Conservation (phyloP, 2,797 vertebrate genomes). For the Halcyon smyrnensis region DNA sequence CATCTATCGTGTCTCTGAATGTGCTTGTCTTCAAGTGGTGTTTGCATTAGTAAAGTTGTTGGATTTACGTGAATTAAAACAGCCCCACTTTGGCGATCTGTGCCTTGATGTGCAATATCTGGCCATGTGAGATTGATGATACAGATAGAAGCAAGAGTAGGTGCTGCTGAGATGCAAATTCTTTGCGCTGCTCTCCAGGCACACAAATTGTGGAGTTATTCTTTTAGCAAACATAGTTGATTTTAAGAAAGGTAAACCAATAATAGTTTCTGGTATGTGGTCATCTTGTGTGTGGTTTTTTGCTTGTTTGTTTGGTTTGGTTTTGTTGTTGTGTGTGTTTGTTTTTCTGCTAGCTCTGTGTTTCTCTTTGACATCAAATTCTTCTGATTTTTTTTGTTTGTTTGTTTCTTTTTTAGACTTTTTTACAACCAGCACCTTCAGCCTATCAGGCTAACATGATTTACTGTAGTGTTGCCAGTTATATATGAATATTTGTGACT, state of each 20-base stretch:
- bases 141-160: background rate
- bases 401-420: background rate
- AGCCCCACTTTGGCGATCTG: background rate
- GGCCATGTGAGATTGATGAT: background rate
- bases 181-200: background rate
- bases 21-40: background rate
- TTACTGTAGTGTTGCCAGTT: background rate
- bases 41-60: background rate
- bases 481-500: background rate
- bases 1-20: background rate
- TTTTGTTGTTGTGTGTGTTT: background rate
- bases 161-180: background rate
- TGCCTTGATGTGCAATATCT: background rate
- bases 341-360: background rate
- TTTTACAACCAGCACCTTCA: background rate
- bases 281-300: rapidly evolving
- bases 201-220: background rate
- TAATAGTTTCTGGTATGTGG: background rate
- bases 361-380: background rate
- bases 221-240: background rate
- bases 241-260: background rate
- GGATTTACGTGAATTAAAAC: background rate
- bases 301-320: too few relatives aligned
- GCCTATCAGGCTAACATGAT: background rate
- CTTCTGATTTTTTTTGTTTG: background rate